Evolutionary conservation across 1,140 invertebrate genomes (phyloP).

Genomic region (Lepidurus couesii): DNA sequence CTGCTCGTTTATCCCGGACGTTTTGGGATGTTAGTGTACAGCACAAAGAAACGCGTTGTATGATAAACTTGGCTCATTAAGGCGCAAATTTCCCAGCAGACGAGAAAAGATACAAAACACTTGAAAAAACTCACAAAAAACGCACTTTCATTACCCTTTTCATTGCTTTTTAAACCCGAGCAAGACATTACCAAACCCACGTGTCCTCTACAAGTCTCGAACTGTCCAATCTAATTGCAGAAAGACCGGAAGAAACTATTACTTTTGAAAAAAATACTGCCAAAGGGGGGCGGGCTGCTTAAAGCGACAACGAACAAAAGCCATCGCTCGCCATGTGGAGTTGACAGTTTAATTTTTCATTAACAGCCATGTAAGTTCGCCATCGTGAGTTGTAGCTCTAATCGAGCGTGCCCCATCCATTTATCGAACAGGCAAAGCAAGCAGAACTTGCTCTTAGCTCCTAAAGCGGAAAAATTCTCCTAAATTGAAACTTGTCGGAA

Average conservation of each 20-base stretch:
- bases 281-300: not conserved
- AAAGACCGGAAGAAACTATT: not conserved
- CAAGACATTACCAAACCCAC: not conserved
- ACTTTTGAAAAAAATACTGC: not conserved
- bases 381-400: conserved; percentile 16
- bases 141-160: not conserved
- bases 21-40: not conserved
- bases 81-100: not conserved
- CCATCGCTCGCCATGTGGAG: not conserved
- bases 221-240: too few species aligned
- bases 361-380: conserved; percentile 15
- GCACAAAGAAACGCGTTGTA: not conserved
- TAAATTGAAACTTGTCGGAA: conserved; percentile 22
- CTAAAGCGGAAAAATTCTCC: not conserved
- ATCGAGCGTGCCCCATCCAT: conserved; percentile 17
- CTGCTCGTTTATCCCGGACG: not conserved
- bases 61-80: not conserved
- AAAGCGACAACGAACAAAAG: not conserved
- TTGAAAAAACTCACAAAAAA: not conserved
- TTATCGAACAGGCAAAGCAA: conserved; percentile 10
- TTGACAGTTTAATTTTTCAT: conserved; percentile 22
- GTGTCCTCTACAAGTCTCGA: not conserved
- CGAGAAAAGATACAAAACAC: not conserved
- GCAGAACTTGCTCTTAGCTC: not conserved
- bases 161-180: not conserved